Evolutionary conservation across 2,888 invertebrate genomes (phyloP), one percentile per base, ranked within the genome.

Genomic region (Folsomia manolachei): DNA sequence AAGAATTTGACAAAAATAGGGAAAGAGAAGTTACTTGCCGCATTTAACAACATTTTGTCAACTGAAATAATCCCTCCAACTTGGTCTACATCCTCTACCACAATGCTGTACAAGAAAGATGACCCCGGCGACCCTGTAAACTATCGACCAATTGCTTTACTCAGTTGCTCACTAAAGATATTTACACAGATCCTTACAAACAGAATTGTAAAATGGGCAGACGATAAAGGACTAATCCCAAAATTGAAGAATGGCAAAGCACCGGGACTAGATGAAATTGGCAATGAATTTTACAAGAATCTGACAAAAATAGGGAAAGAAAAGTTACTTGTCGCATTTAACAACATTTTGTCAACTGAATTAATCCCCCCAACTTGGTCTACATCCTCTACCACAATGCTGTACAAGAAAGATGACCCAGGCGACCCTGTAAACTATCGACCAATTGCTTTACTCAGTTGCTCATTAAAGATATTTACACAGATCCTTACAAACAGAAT

Each of bases 71-170:
- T 51, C 4, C 69, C 69, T 39, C 19, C 18, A 1, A n/a, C 9
- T 11, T 61, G 18, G 80, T 78, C 39, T 71, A 62, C 0, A 69
- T 79, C 2, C 24, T 62, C 2, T 74, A 73, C 62, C 63, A 66
- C 1, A 74, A 71, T 75, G 72, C 7, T 79, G 1, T 79, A 77
- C 24, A 79, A 78, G 39, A 77, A 75, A 68, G 77, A 75, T 7
- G 74, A 75, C 14, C 64, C 68, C 23, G 1, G 26, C 7, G 67
- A 75, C 11, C 75, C 77, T 11, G 27, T 61, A 0, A 79, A 79
- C 68, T 79, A 77, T 52, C 66, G 77, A 23, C 71, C 24, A 26
- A 74, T 68, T 26, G 65, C 71, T 19, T 62, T 80, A 0, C 64
- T 71, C 1, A 75, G 74, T 27, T n/a, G 21, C 7, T n/a, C 60